Percentiles rank a stretch among this genome's conserved stretches.
Evolutionary conservation across 2,797 vertebrate species (phyloP).

Genomic region (Petrocephalus schoutedeni): DNA sequence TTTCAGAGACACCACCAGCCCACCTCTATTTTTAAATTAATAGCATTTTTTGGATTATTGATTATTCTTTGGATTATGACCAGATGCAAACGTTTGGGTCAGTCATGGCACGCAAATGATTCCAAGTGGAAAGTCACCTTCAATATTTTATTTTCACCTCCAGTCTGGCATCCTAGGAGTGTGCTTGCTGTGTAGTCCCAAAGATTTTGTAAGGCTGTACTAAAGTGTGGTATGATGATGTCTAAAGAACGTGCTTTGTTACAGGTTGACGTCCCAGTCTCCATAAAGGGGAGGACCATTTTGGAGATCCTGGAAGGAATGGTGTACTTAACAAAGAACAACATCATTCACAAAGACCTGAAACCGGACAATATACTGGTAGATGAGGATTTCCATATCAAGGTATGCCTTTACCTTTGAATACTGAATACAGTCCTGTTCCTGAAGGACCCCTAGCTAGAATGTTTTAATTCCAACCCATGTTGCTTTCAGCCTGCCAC

Average conservation of each 20-base stretch:
- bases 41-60: not conserved
- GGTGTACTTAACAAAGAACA: slow-evolving; percentile 76
- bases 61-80: not conserved
- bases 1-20: no score
- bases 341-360: slow-evolving; percentile 87
- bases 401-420: slow-evolving; percentile 62
- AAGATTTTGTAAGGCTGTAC: not conserved
- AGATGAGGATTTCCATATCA: slow-evolving; percentile 84
- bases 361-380: slow-evolving; percentile 95
- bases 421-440: not conserved
- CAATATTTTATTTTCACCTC: not conserved
- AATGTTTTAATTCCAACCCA: not conserved
- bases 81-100: not conserved
- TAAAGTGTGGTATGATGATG: not conserved
- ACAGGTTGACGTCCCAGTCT: slow-evolving; percentile 71
- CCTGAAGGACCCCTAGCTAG: not conserved
- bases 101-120: not conserved
- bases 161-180: not conserved
- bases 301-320: slow-evolving; percentile 87
- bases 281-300: slow-evolving; percentile 83
- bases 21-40: not conserved
- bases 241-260: slow-evolving; percentile 22
- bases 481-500: not conserved
- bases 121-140: not conserved
- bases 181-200: not conserved